phyloP scores from a whole-genome alignment of 2,113 vertebrate species.

The Ia io region DNA sequence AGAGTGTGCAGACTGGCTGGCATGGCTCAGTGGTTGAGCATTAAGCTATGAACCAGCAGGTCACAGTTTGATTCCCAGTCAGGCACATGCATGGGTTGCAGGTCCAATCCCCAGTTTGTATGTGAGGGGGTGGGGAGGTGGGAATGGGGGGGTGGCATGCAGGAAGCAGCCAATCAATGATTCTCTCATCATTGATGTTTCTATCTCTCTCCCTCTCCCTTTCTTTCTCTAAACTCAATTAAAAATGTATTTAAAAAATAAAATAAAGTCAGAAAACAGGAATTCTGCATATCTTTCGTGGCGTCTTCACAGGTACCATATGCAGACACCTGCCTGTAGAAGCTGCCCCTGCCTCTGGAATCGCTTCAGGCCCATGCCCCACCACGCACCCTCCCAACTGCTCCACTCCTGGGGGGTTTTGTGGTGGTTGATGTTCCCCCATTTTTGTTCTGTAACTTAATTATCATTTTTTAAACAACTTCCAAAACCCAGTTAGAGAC shows the following conservation, averaged over 20 bases:
- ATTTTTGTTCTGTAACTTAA: not conserved
- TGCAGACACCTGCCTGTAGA: fast-evolving
- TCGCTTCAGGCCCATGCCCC: not conserved
- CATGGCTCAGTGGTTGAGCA: too few relatives aligned
- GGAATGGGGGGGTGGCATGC: too few relatives aligned
- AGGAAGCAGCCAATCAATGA: too few relatives aligned
- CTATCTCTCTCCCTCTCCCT: too few relatives aligned
- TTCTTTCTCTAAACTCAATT: too few relatives aligned
- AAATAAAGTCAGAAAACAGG: not conserved
- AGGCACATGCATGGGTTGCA: too few relatives aligned
- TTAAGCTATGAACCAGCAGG: too few relatives aligned
- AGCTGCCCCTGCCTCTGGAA: not conserved
- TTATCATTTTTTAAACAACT: not conserved
- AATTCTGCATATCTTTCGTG: not conserved
- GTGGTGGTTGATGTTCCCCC: not conserved
- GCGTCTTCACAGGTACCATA: fast-evolving
- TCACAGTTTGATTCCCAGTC: too few relatives aligned
- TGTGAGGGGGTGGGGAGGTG: too few relatives aligned
- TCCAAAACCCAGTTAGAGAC: not conserved
- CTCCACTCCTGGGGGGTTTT: not conserved
- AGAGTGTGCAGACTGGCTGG: not conserved
- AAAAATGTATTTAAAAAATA: too few relatives aligned
- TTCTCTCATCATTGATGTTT: too few relatives aligned
- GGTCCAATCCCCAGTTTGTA: too few relatives aligned
- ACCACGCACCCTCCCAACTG: not conserved